phyloP scores from a whole-genome alignment of 1,140 invertebrate species.

The Pentalonia nigronervosa region DNA sequence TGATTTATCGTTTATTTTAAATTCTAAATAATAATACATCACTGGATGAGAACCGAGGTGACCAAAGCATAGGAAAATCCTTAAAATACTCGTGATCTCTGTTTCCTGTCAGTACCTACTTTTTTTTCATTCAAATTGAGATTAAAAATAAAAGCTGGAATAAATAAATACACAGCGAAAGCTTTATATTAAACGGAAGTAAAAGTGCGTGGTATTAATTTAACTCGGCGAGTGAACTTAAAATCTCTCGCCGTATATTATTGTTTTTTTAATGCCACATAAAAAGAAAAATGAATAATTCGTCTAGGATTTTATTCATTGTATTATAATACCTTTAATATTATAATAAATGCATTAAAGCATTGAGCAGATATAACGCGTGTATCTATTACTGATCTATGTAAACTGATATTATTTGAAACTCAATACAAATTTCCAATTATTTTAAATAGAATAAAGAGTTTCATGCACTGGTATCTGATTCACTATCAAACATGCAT shows the following conservation, averaged over 20 bases:
- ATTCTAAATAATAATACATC: neutral
- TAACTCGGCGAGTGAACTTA: neutral
- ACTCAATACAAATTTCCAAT: neutral
- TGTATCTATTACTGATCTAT: neutral
- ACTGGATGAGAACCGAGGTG: neutral
- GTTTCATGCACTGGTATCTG: neutral
- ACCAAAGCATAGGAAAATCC: neutral
- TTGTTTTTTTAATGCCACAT: neutral
- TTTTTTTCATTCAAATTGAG: neutral
- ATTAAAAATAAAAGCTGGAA: constrained; percentile 3
- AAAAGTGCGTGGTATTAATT: constrained; percentile 13
- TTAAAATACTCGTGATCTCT: neutral
- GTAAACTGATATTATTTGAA: neutral
- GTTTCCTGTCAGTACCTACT: neutral
- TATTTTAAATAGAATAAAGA: neutral
- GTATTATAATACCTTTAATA: neutral
- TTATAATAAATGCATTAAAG: neutral
- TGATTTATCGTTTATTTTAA: neutral
- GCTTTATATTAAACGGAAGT: neutral
- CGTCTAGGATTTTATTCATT: neutral
- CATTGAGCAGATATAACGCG: neutral
- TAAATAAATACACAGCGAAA: neutral
- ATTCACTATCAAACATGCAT: neutral
- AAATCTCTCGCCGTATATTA: neutral
- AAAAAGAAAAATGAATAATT: neutral